Conservation (phyloP, 2,888 invertebrate species). For the Chaitophorus viminalis region DNA sequence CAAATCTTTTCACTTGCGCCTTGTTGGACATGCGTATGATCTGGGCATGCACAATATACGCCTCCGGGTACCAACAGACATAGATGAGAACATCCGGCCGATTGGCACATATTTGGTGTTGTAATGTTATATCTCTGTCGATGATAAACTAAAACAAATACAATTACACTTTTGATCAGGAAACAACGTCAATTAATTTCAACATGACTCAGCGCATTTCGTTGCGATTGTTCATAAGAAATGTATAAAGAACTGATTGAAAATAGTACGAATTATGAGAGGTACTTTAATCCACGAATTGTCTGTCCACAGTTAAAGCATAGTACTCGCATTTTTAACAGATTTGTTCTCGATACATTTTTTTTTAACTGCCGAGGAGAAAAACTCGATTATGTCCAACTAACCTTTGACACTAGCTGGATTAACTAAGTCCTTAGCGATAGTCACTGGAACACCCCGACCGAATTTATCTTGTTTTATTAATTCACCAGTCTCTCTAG, state of each 20-base stretch:
- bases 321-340: too few species aligned
- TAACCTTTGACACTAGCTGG: slow-evolving; percentile 85
- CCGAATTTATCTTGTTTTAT: slow-evolving; percentile 96
- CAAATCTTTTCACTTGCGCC: slow-evolving; percentile 74
- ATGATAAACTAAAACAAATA: slow-evolving; percentile 76
- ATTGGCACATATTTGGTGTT: slow-evolving; percentile 75
- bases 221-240: too few species aligned
- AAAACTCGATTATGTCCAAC: not conserved
- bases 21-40: slow-evolving; percentile 70
- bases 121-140: slow-evolving; percentile 83
- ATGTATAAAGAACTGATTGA: too few species aligned
- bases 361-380: not conserved
- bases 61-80: slow-evolving; percentile 91
- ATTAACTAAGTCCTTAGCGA: slow-evolving; percentile 85
- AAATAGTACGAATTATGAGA: too few species aligned
- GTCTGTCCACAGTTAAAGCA: too few species aligned
- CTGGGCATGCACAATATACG: slow-evolving; percentile 91
- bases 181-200: too few species aligned
- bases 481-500: slow-evolving; percentile 86
- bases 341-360: too few species aligned
- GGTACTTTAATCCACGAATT: too few species aligned
- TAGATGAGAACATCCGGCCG: slow-evolving; percentile 86
- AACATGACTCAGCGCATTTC: too few species aligned
- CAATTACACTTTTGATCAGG: not conserved
- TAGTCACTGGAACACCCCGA: slow-evolving; percentile 84